Percentiles rank a stretch among this genome's conserved stretches.
Conservation (phyloP, 2,888 invertebrate species). For the Lucinisca nassula region DNA sequence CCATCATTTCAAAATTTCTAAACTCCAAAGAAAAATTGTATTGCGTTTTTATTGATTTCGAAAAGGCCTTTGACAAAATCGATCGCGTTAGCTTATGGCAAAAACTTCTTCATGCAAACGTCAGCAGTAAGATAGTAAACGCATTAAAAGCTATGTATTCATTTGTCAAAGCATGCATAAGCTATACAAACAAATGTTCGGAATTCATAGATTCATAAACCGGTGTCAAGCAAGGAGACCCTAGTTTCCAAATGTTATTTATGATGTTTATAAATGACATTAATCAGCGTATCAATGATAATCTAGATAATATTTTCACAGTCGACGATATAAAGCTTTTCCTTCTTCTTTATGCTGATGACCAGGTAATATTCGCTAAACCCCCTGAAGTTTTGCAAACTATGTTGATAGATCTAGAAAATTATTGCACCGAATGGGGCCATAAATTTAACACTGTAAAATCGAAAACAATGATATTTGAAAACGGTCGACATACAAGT, state of each 20-base stretch:
- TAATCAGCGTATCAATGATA: no score
- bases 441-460: not conserved
- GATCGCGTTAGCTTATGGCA: not conserved
- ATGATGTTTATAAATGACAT: conserved; percentile 12
- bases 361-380: not conserved
- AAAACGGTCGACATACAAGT: not conserved
- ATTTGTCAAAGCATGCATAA: not conserved
- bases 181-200: not conserved
- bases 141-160: not conserved
- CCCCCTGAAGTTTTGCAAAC: not conserved
- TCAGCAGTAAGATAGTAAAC: no score
- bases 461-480: no score
- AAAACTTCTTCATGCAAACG: no score
- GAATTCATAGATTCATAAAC: not conserved
- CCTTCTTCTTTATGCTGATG: not conserved
- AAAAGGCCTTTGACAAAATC: not conserved
- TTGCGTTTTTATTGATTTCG: not conserved
- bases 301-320: no score
- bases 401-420: not conserved
- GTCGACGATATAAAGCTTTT: not conserved
- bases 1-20: not conserved
- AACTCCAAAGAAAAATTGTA: not conserved
- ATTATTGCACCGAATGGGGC: not conserved
- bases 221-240: not conserved
- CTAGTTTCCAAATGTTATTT: not conserved